A percentile compares a stretch with the other conserved stretches of the same genome.
phyloP scores from a whole-genome alignment of 2,113 vertebrate genomes.

The Ranitomeya imitator region DNA sequence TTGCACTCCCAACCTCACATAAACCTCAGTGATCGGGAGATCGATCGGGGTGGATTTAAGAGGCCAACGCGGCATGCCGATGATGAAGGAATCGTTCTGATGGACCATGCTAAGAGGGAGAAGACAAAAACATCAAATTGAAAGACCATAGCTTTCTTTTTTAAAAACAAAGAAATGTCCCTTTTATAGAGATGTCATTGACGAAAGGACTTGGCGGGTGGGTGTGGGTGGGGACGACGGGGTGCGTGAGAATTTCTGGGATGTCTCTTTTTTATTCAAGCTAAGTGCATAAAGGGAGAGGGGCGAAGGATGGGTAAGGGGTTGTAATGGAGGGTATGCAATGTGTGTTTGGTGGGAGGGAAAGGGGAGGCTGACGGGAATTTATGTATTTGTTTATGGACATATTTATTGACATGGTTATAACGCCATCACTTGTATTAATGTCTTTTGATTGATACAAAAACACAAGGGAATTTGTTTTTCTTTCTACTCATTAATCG shows the following conservation, averaged over 20 bases:
- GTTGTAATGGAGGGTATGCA: conserved; percentile 34
- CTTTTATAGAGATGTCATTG: conserved; percentile 53
- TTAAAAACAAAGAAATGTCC: conserved; percentile 35
- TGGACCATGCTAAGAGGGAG: conserved; percentile 25
- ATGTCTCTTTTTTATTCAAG: conserved; percentile 49
- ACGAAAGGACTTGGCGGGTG: conserved; percentile 16
- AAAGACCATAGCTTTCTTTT: conserved; percentile 51
- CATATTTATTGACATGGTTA: conserved; percentile 57
- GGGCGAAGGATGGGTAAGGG: conserved; percentile 35
- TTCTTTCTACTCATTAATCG: background rate
- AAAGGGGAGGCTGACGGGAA: conserved; percentile 28
- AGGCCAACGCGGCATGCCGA: background rate
- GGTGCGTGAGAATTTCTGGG: conserved; percentile 44
- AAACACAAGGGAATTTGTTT: conserved; percentile 21
- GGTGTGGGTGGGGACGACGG: background rate
- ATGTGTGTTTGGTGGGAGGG: conserved; percentile 22
- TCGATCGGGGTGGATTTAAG: background rate
- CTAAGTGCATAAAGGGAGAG: conserved; percentile 39
- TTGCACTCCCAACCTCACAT: conserved; percentile 43
- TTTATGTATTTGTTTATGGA: conserved; percentile 56
- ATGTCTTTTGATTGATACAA: conserved; percentile 54
- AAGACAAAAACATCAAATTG: conserved; percentile 25
- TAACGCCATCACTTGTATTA: conserved; percentile 54
- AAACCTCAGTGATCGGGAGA: conserved; percentile 49
- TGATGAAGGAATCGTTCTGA: background rate